A percentile compares a stretch with the other conserved stretches of the same genome.
phyloP scores from a whole-genome alignment of 2,888 invertebrate species.

The Stenodema calcarata region DNA sequence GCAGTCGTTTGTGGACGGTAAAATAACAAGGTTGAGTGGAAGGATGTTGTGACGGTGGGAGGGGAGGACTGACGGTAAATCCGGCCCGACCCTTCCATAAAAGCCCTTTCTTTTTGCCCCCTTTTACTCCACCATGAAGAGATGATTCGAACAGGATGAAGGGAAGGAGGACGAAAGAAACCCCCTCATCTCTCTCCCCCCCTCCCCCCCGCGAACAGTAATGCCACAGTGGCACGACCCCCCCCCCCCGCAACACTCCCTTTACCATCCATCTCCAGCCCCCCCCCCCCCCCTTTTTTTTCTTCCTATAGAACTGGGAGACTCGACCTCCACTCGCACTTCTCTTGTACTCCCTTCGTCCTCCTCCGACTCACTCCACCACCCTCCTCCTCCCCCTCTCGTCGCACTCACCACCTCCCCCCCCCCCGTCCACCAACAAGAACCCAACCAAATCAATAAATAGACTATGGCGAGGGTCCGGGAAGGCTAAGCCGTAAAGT shows the following conservation, averaged over 20 bases:
- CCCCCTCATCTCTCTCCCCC: too few species aligned
- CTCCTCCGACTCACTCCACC: neutral
- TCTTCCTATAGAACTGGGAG: too few species aligned
- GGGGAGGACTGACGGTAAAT: conserved; percentile 5
- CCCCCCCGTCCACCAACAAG: neutral
- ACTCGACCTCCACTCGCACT: neutral
- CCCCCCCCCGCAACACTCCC: conserved; percentile 21
- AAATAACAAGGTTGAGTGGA: too few species aligned
- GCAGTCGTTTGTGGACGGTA: too few species aligned
- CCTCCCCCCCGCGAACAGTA: too few species aligned
- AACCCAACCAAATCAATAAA: conserved; percentile 49
- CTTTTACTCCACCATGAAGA: neutral
- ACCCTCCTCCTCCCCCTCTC: neutral
- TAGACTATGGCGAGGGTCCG: conserved; percentile 48
- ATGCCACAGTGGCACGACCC: neutral
- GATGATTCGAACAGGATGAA: neutral
- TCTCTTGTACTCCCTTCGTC: neutral
- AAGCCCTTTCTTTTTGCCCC: neutral
- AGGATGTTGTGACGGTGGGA: too few species aligned
- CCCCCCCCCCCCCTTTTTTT: too few species aligned
- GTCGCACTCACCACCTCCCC: neutral
- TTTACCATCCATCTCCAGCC: too few species aligned
- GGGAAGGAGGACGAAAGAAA: conserved; percentile 20
- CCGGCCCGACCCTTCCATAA: neutral
- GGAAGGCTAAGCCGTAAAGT: conserved; percentile 53